Evolutionary conservation across 2,797 vertebrate genomes (phyloP).

Genomic region (Xerus rutilus): DNA sequence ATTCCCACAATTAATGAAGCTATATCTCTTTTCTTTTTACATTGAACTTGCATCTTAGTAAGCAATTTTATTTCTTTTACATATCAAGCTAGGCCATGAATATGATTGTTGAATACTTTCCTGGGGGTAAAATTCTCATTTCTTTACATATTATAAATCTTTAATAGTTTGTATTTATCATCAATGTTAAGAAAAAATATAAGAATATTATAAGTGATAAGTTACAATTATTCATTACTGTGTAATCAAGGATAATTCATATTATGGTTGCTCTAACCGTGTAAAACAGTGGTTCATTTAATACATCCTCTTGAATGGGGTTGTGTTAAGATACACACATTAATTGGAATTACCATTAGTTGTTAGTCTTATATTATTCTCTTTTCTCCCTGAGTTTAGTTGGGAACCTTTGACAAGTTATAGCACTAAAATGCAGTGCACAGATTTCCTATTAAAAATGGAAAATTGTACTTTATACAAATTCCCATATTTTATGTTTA

Average conservation of each 20-base stretch:
- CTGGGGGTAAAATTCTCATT: background rate
- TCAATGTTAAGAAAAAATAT: background rate
- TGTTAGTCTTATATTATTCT: constrained; percentile 44
- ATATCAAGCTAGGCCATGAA: background rate
- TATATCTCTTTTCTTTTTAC: rapidly evolving
- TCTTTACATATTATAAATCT: background rate
- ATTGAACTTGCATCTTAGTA: background rate
- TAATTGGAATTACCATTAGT: constrained; percentile 51
- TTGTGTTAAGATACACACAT: constrained; percentile 49
- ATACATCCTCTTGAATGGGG: constrained; percentile 1
- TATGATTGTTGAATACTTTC: background rate
- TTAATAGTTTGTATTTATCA: background rate
- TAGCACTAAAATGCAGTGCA: constrained; percentile 39
- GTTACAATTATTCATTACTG: constrained; percentile 11
- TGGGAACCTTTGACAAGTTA: constrained; percentile 35
- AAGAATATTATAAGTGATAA: background rate
- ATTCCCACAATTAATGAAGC: background rate
- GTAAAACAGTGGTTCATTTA: constrained; percentile 21
- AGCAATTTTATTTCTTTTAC: background rate
- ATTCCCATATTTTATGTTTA: constrained; percentile 73
- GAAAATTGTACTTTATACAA: constrained; percentile 56
- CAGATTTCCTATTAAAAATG: constrained; percentile 73
- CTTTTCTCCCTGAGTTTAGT: constrained; percentile 60
- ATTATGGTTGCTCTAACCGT: background rate
- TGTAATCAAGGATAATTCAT: constrained; percentile 45